Conservation (phyloP, 1,140 invertebrate species). For the Drosophila sulfurigaster region DNA sequence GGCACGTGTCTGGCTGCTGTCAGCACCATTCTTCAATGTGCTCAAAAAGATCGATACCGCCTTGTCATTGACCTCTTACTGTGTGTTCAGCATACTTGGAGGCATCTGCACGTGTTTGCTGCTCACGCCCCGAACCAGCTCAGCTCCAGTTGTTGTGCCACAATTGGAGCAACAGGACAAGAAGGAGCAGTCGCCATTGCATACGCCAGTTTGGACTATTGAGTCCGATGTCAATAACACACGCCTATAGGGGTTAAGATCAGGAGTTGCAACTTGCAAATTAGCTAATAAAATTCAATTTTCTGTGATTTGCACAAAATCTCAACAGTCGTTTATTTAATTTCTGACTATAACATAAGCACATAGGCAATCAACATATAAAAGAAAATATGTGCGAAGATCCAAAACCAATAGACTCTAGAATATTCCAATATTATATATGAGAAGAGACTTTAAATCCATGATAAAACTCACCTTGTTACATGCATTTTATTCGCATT, state of each 20-base stretch:
- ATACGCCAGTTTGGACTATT: conserved; percentile 72
- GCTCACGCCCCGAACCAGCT: conserved; percentile 61
- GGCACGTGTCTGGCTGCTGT: conserved; percentile 75
- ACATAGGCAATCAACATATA: conserved; percentile 53
- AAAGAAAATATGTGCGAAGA: conserved; percentile 60
- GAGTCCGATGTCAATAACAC: conserved; percentile 75
- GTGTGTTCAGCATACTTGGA: conserved; percentile 73
- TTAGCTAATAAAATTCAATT: conserved; percentile 59
- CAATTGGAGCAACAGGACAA: conserved; percentile 44
- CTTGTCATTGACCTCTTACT: conserved; percentile 73
- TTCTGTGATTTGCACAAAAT: conserved; percentile 74
- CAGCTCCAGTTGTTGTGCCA: conserved; percentile 32
- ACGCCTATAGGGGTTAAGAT: conserved; percentile 48
- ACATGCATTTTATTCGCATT: conserved; percentile 88
- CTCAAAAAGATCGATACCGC: conserved; percentile 75
- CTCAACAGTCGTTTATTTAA: neutral
- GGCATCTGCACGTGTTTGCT: conserved; percentile 77
- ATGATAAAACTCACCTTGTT: conserved; percentile 82
- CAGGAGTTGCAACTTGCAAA: neutral
- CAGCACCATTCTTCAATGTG: conserved; percentile 82
- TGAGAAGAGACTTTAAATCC: neutral
- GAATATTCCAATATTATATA: neutral
- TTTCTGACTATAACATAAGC: conserved; percentile 43
- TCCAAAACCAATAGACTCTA: conserved; percentile 73
- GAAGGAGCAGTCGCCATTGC: conserved; percentile 73